Percentiles rank a stretch among this genome's conserved stretches.
Conservation (phyloP, 1,140 invertebrate genomes). For the Penaeus chinensis region DNA sequence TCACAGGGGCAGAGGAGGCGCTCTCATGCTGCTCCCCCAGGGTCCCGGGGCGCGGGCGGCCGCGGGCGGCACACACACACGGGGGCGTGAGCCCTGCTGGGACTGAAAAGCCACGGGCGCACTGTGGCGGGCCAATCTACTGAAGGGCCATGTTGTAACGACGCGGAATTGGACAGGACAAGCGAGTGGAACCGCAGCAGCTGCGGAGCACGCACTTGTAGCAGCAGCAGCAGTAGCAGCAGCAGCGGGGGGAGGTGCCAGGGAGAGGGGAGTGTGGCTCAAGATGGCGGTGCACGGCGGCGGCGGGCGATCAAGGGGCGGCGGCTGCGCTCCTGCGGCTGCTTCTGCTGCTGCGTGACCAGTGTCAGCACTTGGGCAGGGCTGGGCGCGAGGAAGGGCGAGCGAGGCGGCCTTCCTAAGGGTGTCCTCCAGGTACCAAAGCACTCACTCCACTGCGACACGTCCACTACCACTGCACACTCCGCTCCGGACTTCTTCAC, state of each 20-base stretch:
- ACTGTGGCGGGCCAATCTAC: slow-evolving; percentile 37
- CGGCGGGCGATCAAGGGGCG: neutral
- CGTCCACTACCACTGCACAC: slow-evolving; percentile 36
- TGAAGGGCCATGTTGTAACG: slow-evolving; percentile 42
- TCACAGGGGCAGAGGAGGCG: slow-evolving; percentile 56
- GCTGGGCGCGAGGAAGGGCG: neutral
- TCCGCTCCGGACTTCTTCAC: slow-evolving; percentile 21
- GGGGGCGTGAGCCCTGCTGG: slow-evolving; percentile 34
- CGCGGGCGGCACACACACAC: slow-evolving; percentile 48
- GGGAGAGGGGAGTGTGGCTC: slow-evolving; percentile 34
- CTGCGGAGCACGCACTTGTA: neutral
- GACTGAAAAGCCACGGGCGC: slow-evolving; percentile 25
- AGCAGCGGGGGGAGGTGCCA: slow-evolving; percentile 8
- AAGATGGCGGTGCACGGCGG: slow-evolving; percentile 55
- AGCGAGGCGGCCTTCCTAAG: neutral
- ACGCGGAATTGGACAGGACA: slow-evolving; percentile 31
- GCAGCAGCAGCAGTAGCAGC: slow-evolving; percentile 34
- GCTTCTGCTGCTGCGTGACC: slow-evolving; percentile 33
- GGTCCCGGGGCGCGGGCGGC: slow-evolving; percentile 51
- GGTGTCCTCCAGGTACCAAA: too few species aligned
- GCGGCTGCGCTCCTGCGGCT: slow-evolving; percentile 34
- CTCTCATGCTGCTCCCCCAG: slow-evolving; percentile 57
- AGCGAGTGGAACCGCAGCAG: neutral
- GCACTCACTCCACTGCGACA: slow-evolving; percentile 33
- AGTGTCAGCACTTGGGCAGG: slow-evolving; percentile 4